These are phyloP conservation scores for Chirona hameri DNA, from an alignment of 2,888 invertebrate genomes.

Conservation along the genomic window DNA sequence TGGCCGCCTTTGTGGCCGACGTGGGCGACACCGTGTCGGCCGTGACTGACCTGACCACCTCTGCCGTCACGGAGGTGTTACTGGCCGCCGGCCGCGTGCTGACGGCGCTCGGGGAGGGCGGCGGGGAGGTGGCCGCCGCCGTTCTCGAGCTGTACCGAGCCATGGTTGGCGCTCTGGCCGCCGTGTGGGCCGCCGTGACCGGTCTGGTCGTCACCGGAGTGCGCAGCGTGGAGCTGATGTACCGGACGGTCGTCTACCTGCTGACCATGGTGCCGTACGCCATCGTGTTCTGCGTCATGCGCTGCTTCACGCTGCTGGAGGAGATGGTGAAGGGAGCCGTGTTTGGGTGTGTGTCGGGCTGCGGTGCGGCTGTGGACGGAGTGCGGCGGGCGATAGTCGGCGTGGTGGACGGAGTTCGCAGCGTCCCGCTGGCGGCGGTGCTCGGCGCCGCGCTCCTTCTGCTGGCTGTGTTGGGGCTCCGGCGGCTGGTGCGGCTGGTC, in stretches of 20 bases:
- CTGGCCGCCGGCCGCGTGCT: background rate
- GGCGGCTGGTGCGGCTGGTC: background rate
- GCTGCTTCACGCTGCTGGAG: background rate
- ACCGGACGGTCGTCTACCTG: background rate
- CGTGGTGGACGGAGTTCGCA: background rate
- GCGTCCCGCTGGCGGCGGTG: background rate
- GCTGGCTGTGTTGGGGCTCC: background rate
- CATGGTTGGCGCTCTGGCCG: no score
- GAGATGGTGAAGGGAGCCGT: background rate
- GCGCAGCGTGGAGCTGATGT: background rate
- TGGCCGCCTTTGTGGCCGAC: slow-evolving; percentile 37
- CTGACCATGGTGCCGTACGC: background rate
- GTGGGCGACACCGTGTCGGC: slow-evolving; percentile 36
- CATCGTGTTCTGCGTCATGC: background rate
- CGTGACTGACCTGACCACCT: slow-evolving; percentile 3
- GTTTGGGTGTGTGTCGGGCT: background rate
- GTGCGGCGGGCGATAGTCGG: background rate
- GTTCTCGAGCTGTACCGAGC: background rate
- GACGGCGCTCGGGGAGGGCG: background rate
- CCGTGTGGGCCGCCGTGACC: background rate
- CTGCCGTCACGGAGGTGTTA: background rate
- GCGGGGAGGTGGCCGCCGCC: background rate
- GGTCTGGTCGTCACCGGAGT: background rate
- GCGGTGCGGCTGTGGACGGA: background rate
- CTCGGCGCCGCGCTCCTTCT: background rate